Base-by-base conservation (phyloP, 2,797 vertebrate genomes). In the Chelon labrosus region DNA sequence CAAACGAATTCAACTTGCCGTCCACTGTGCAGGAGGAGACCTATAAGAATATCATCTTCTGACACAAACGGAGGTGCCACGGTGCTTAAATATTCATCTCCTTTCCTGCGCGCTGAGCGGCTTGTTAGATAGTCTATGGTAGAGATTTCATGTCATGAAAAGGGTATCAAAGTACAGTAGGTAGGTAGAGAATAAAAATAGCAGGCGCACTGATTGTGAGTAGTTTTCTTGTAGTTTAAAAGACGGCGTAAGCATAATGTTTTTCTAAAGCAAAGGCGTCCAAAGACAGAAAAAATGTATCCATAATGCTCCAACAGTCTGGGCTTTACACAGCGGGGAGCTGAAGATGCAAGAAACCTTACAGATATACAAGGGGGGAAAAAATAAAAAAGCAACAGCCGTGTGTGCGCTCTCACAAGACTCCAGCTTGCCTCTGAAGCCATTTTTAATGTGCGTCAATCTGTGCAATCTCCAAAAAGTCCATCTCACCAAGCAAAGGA, bases 371-470 rank as follows among this genome's bases (percentile, higher is more conserved):
- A 79, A 79, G 87, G 31, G 80, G 56, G 52, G 41, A 55, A 31
- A 19, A 35, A 59, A 19, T 6, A 53, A 53, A 82, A 85, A 87
- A 51, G 79, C 83, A 86, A 73, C 82, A 82, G 59, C 85, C 77
- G 76, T 79, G 84, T 86, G 83, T 84, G 75, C 73, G 19, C 85
- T 80, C 83, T 89, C 65, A 80, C 77, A 89, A 88, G 90, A 82
- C 82, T 89, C 77, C 81, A 82, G 85, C 85, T 88, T 85, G 86
- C 89, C 75, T 94, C 89, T 89, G 77, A 92, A 93, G 89, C 81
- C 87, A 89, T 90, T 90, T 93, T 92, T 92, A 90, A 93, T 91
- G 89, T 90, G 85, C 88, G 89, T 92, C 91, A 94, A 91, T 94
- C 91, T 93, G 90, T 92, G 88, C 85, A 83, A 92, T 92, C 89